Base-by-base conservation (phyloP, 2,888 invertebrate genomes). In the Apocheima hispidaria region DNA sequence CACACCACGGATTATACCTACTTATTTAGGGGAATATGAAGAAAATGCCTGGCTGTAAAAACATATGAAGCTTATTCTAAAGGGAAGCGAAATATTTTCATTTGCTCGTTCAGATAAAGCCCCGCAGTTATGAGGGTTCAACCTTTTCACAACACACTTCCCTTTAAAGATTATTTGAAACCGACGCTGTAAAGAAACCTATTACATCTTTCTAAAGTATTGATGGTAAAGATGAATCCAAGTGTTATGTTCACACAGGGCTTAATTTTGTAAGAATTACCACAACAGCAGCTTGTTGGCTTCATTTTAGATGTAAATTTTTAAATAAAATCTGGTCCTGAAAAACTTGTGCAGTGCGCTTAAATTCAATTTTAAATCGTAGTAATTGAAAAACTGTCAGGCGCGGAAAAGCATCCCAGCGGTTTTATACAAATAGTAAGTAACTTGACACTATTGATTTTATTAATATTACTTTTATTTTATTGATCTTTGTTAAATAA, bases 321-420 rank as follows among this genome's bases (percentile, higher is more conserved):
- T 36, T 16, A 36, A 36, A 36, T 36, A 44, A 53, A 35, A 50
- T 49, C 35, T 41, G 40, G 18, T 26, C 14, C 14, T 16, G n/a
- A 33, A 48, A 54, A 57, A 67, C 54, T 41, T 30, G 36, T 53
- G 14, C 54, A 54, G 26, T 48, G 52, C 53, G 16, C 10, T 35
- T 59, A 54, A 65, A 72, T 71, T 68, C 68, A 66, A 70, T 73
- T 63, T 66, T 54, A 65, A 62, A 30, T 44, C 36, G 20, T 5
- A 3, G 36, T 53, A 59, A 59, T 63, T 50, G 64, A 70, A 71
- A 70, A 72, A 60, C 49, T 63, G 50, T 54, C 60, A 61, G 65
- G 61, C 66, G 63, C 66, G 63, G 57, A 69, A 72, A 77, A 71
- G 68, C 63, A 57, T 63, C 73, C 60, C 65, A 41, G 65, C 3